Percentiles rank a stretch among this genome's conserved stretches.
Conservation (phyloP, 2,888 invertebrate species). For the Drepanosiphum platanoidis region DNA sequence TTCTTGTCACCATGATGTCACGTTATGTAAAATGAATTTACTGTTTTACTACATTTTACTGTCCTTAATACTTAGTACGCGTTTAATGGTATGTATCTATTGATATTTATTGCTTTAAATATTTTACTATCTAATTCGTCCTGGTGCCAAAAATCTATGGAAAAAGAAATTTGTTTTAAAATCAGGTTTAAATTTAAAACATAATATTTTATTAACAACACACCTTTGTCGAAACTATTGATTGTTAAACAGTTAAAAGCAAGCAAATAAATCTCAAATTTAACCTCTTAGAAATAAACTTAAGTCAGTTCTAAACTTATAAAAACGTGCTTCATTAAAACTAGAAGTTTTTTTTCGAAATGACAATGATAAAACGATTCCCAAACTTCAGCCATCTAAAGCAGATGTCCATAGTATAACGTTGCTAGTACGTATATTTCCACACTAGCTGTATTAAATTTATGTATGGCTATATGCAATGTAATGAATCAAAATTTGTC, state of each 20-base stretch:
- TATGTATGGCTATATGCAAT: constrained; percentile 9
- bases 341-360: constrained; percentile 40
- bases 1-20: too few species aligned
- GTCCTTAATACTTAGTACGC: too few species aligned
- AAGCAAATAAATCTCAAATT: constrained; percentile 12
- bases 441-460: constrained; percentile 31
- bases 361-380: constrained; percentile 56
- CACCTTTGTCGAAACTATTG: background rate
- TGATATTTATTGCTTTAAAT: too few species aligned
- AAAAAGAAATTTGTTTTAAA: background rate
- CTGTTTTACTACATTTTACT: too few species aligned
- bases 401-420: constrained; percentile 4
- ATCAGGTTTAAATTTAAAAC: background rate
- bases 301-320: background rate
- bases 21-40: too few species aligned
- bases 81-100: too few species aligned
- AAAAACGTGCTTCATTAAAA: constrained; percentile 44
- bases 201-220: background rate
- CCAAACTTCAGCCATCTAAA: constrained; percentile 25
- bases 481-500: constrained; percentile 45
- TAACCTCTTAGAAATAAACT: constrained; percentile 6
- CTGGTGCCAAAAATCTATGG: background rate
- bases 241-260: background rate
- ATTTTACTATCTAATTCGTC: too few species aligned
- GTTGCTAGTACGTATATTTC: background rate